Conservation (phyloP, 1,140 invertebrate genomes). For the Megalopta genalis region DNA sequence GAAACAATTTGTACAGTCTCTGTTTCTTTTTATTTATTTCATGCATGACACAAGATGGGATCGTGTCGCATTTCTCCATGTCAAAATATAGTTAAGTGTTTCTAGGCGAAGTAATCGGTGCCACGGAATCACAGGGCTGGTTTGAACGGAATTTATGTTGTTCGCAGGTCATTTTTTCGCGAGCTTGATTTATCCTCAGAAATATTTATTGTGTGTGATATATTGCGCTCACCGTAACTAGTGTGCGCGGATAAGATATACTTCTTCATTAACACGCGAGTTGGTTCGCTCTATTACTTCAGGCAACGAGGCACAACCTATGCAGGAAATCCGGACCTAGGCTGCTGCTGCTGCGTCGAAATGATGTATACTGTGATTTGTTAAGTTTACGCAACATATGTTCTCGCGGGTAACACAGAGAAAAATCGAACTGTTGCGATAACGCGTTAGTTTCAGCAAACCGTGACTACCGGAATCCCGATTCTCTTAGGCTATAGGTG, state of each 20-base stretch:
- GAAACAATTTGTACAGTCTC: too few relatives aligned
- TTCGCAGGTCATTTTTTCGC: not conserved
- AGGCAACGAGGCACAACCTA: conserved; percentile 22
- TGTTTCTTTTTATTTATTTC: too few relatives aligned
- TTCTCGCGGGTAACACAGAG: not conserved
- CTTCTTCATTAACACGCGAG: conserved; percentile 40
- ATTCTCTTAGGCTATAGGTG: not conserved
- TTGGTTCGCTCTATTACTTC: conserved; percentile 28
- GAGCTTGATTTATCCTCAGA: conserved; percentile 9
- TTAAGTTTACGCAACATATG: conserved; percentile 28
- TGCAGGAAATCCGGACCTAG: conserved; percentile 25
- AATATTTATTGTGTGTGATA: conserved; percentile 41
- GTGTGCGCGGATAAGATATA: conserved; percentile 23
- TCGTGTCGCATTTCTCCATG: too few relatives aligned
- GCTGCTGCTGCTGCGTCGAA: conserved; percentile 11
- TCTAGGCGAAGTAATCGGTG: not conserved
- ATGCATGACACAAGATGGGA: too few relatives aligned
- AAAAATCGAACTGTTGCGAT: not conserved
- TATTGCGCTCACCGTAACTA: conserved; percentile 29
- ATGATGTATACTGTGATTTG: conserved; percentile 33
- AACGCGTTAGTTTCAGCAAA: not conserved
- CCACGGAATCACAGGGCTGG: not conserved
- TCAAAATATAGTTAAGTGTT: not conserved
- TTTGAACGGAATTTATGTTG: conserved; percentile 14
- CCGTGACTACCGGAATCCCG: not conserved